Percentiles rank a stretch among this genome's conserved stretches.
These are phyloP conservation scores for Andinoacara biseriatus DNA, from an alignment of 2,113 vertebrate species.

Conservation along the genomic window DNA sequence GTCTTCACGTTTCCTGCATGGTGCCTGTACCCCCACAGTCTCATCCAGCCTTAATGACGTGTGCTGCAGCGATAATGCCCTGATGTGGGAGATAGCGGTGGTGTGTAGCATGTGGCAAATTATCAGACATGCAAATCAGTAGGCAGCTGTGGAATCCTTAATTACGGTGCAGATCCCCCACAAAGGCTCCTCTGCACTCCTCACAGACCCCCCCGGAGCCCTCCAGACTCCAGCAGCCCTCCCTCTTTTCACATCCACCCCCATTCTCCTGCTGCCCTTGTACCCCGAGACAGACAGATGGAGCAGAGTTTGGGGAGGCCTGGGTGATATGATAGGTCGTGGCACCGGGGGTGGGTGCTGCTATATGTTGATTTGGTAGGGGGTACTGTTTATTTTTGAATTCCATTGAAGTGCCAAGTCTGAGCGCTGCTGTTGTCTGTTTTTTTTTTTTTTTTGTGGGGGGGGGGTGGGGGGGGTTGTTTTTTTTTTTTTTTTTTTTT, in stretches of 20 bases:
- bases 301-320: conserved; percentile 60
- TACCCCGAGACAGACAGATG: conserved; percentile 74
- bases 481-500: conserved; percentile 9
- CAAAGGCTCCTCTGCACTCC: conserved; percentile 68
- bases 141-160: conserved; percentile 81
- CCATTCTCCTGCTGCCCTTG: conserved; percentile 58
- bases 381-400: conserved; percentile 66
- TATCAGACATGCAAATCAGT: conserved; percentile 82
- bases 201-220: conserved; percentile 28
- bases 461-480: too few species aligned
- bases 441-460: too few species aligned
- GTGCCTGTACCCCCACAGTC: conserved; percentile 52
- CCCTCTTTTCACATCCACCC: conserved; percentile 25
- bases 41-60: conserved; percentile 67
- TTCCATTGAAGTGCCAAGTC: conserved; percentile 54
- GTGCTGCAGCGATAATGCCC: conserved; percentile 68
- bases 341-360: conserved; percentile 30
- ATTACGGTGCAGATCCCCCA: conserved; percentile 72
- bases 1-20: conserved; percentile 54
- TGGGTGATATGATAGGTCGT: conserved; percentile 45
- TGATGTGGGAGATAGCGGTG: conserved; percentile 69
- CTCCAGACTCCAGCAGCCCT: conserved; percentile 44
- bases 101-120: conserved; percentile 77
- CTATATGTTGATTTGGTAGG: conserved; percentile 31
- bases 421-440: conserved; percentile 19